Evolutionary conservation across 2,113 vertebrate genomes (phyloP).

Genomic region (Phalacrocorax pelagicus): DNA sequence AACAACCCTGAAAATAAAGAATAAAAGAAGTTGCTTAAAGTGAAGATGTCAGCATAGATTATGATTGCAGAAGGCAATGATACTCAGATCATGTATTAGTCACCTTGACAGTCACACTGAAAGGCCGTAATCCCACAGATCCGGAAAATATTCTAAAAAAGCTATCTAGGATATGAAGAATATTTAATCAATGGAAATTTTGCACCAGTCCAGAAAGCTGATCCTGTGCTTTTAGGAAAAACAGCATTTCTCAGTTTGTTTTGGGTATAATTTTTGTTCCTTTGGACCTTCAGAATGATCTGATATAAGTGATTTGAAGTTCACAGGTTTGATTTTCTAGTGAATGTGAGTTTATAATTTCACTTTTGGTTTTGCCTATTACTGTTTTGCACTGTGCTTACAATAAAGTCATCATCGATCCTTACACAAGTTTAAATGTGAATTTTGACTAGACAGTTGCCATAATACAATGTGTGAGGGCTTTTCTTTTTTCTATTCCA

Average conservation of each 20-base stretch:
- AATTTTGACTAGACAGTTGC: not conserved
- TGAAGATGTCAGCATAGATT: not conserved
- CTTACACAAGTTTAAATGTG: not conserved
- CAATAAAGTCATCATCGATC: not conserved
- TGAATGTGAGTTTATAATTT: not conserved
- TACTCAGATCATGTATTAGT: not conserved
- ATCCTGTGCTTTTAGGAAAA: not conserved
- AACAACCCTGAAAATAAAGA: not conserved
- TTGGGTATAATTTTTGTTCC: not conserved
- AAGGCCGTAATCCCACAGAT: not conserved
- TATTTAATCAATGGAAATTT: not conserved
- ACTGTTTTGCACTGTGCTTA: not conserved
- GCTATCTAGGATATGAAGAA: not conserved
- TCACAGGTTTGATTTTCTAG: not conserved
- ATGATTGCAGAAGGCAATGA: not conserved
- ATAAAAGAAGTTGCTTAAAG: not conserved
- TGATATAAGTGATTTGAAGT: not conserved
- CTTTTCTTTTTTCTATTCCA: not conserved
- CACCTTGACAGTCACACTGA: not conserved
- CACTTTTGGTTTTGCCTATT: not conserved
- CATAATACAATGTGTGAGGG: too few species aligned
- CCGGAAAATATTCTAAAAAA: not conserved
- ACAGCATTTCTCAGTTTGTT: not conserved
- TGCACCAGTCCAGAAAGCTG: not conserved
- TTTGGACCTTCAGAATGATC: not conserved